phyloP scores from a whole-genome alignment of 2,888 invertebrate species.

The Octonoba sinensis region DNA sequence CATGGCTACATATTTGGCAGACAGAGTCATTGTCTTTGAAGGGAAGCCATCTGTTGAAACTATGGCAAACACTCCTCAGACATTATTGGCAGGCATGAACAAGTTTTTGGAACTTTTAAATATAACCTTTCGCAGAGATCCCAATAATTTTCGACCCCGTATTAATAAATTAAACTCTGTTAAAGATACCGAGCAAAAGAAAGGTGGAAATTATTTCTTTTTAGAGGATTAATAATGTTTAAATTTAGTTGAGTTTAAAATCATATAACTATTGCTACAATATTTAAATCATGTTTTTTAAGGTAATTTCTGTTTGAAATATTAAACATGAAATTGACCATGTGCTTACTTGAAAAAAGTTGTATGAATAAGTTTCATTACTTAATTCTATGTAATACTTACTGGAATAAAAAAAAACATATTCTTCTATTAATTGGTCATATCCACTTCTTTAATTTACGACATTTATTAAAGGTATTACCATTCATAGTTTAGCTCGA shows the following conservation, averaged over 20 bases:
- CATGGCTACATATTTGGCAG: conserved; percentile 99
- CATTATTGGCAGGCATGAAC: conserved; percentile 97
- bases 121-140: conserved; percentile 98
- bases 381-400: too few species aligned
- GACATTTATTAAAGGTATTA: too few species aligned
- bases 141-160: conserved; percentile 97
- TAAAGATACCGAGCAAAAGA: conserved; percentile 98
- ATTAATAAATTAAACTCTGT: conserved; percentile 98
- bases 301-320: too few species aligned
- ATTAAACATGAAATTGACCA: too few species aligned
- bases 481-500: too few species aligned
- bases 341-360: too few species aligned
- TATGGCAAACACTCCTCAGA: conserved; percentile 87
- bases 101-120: conserved; percentile 93
- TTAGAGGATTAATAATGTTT: conserved; percentile 84
- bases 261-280: too few species aligned
- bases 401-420: too few species aligned
- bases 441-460: too few species aligned
- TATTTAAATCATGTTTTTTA: too few species aligned
- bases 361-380: too few species aligned
- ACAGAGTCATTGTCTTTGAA: conserved; percentile 98
- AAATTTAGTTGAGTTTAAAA: conserved; percentile 7
- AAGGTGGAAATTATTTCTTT: conserved; percentile 98
- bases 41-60: conserved; percentile 91
- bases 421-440: too few species aligned